Evolutionary conservation across 2,797 vertebrate genomes (phyloP).

Genomic region (Pogoniulus pusillus): DNA sequence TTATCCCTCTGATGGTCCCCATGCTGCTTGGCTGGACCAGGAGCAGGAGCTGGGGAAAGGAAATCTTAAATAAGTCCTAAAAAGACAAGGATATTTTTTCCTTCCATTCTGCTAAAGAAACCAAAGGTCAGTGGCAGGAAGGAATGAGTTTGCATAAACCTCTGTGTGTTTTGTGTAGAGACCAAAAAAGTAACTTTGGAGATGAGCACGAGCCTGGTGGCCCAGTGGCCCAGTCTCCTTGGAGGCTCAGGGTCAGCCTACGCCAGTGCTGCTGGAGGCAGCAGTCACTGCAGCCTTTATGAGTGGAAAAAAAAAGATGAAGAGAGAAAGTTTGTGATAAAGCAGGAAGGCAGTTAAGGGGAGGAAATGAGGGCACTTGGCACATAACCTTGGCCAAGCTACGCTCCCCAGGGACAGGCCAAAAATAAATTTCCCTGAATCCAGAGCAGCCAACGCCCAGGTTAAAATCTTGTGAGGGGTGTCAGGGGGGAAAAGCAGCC

Average conservation of each 20-base stretch:
- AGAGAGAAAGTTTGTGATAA: conserved; percentile 43
- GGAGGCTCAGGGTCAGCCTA: neutral
- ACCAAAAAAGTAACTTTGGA: neutral
- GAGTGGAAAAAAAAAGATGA: conserved; percentile 57
- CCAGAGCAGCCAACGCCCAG: neutral
- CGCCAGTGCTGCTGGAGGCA: neutral
- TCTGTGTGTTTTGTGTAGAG: neutral
- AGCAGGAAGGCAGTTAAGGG: conserved; percentile 52
- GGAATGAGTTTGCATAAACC: neutral
- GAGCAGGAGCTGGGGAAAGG: neutral
- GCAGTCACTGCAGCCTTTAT: neutral
- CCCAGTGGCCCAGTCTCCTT: accelerated
- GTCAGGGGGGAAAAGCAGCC: neutral
- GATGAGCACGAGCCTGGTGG: neutral
- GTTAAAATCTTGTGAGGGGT: neutral
- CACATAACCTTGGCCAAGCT: neutral
- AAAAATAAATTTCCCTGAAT: conserved; percentile 20
- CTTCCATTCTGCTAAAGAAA: neutral
- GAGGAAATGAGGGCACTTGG: conserved; percentile 26
- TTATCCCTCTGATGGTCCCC: neutral
- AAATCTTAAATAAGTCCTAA: neutral
- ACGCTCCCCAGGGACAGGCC: neutral
- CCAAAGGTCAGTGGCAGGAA: neutral
- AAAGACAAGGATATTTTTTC: neutral
- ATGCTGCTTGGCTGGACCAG: accelerated